Evolutionary conservation across 2,113 vertebrate genomes (phyloP), one percentile per base, ranked within the genome.

Genomic region (Toxotes chatareus): DNA sequence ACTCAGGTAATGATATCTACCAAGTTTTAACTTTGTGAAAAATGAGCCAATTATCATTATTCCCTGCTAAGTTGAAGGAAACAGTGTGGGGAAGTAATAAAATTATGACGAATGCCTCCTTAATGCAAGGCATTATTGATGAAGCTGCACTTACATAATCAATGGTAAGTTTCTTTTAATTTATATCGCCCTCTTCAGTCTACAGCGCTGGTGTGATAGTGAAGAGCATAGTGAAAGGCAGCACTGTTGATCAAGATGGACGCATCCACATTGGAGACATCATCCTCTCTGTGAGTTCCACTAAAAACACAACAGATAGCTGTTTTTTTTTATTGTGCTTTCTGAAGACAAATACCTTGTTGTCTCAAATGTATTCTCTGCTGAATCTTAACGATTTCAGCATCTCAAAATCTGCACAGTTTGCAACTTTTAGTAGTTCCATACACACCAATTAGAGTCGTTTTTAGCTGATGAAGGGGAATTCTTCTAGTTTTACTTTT

Each of bases 141-240:
- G 36, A 49, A 61, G 56, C 31, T 27, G 2, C 38, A 71, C n/a
- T 53, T 27, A 9, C 36, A 44, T 10, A 57, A 71, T 69, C 57
- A 6, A 42, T 38, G 16, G 34, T 27, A 36, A 55, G 5, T 47
- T 57, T 61, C n/a, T 12, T 68, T 51, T 23, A 1, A 56, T 32
- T 44, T 32, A n/a, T 62, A 12, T 47, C 47, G 13, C 34, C 71
- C 3, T 82, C 56, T 8, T 66, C 90, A 99, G 98, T 98, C 38
- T 96, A 97, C 91, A 98, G 97, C 73, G 92, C 86, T 1, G 97
- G 97, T 62, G 96, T 97, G 88, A 96, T 96, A 90, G 97, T 99
- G 73, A 99, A 97, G 94, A 98, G 96, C 88, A 97, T 99, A 57
- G 96, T 96, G 69, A 98, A 98, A 93, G 96, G 95, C 90, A 97